Percentiles rank a stretch among this genome's conserved stretches.
phyloP scores from a whole-genome alignment of 2,113 vertebrate genomes.

The Meriones unguiculatus region DNA sequence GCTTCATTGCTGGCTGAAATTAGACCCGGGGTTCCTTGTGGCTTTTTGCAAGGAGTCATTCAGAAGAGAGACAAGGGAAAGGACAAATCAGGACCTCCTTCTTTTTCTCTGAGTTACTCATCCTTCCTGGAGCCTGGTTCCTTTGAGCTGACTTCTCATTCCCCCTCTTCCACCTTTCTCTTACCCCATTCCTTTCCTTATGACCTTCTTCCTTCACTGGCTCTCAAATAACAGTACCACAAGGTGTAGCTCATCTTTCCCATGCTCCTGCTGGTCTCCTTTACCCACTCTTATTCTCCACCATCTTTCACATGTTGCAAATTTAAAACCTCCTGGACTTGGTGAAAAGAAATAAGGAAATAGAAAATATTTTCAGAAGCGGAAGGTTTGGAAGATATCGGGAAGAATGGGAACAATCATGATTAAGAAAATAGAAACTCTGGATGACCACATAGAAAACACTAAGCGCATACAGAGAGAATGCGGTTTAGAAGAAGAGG shows the following conservation, averaged over 20 bases:
- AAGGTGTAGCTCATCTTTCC: background rate
- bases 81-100: background rate
- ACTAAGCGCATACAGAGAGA: background rate
- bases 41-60: background rate
- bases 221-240: background rate
- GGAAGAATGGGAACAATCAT: background rate
- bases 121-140: background rate
- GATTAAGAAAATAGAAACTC: background rate
- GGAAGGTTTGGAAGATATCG: background rate
- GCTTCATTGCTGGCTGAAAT: slow-evolving; percentile 54
- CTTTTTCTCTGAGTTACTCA: background rate
- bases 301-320: background rate
- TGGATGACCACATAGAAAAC: background rate
- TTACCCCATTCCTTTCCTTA: background rate
- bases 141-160: background rate
- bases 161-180: background rate
- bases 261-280: background rate
- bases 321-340: background rate
- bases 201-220: background rate
- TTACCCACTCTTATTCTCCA: background rate
- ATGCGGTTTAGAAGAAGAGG: background rate
- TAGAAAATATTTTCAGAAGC: background rate
- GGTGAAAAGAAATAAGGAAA: background rate
- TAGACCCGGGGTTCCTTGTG: slow-evolving; percentile 2
- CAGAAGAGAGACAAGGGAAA: background rate